Conservation (phyloP, 2,797 vertebrate species). For the Mus caroli region DNA sequence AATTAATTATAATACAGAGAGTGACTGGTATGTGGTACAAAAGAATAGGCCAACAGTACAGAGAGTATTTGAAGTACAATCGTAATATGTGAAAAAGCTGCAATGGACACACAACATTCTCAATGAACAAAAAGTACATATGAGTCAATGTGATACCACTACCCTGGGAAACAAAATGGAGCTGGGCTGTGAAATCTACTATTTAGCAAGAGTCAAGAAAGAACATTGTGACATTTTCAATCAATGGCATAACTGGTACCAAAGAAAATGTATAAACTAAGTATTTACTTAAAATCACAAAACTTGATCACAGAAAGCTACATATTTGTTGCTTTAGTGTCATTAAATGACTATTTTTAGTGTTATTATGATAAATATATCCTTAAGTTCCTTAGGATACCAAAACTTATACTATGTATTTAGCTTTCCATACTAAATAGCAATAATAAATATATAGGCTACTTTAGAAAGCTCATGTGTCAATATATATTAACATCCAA, state of each 20-base stretch:
- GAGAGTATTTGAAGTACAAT: background rate
- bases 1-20: background rate
- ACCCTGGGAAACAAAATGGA: background rate
- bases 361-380: background rate
- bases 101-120: background rate
- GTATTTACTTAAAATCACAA: slow-evolving; percentile 44
- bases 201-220: background rate
- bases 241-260: background rate
- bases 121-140: background rate
- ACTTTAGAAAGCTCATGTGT: slow-evolving; percentile 12
- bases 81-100: background rate
- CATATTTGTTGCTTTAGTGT: slow-evolving; percentile 10
- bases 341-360: background rate
- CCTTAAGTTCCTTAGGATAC: slow-evolving; percentile 16
- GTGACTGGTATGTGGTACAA: background rate
- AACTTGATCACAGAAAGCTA: slow-evolving; percentile 14
- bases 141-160: background rate
- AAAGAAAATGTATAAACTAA: slow-evolving; percentile 53
- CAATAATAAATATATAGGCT: slow-evolving; percentile 59
- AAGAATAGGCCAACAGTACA: background rate
- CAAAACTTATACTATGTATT: slow-evolving; percentile 25
- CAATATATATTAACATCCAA: slow-evolving; percentile 58
- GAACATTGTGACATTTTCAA: background rate
- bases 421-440: slow-evolving; percentile 29
- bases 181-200: background rate